Evolutionary conservation across 2,888 invertebrate genomes (phyloP).

Genomic region (Brenthis ino): DNA sequence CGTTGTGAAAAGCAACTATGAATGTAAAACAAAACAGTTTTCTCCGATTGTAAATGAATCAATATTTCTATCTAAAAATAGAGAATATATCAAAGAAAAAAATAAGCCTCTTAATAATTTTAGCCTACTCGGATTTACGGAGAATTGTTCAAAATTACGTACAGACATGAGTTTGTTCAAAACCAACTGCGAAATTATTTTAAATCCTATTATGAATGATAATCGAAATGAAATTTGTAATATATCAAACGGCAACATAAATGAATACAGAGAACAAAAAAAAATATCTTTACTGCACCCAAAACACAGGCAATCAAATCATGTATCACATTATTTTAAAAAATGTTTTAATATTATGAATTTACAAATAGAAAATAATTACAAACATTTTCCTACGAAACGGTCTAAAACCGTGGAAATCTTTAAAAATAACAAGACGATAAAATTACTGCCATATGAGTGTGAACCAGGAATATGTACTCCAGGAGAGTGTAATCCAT

Average conservation of each 20-base stretch:
- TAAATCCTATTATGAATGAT: not conserved
- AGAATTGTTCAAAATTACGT: conserved; percentile 4
- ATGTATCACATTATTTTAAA: conserved; percentile 36
- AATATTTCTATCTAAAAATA: not conserved
- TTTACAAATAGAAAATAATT: conserved; percentile 41
- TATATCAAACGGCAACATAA: not conserved
- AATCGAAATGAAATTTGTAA: not conserved
- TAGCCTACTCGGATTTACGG: not conserved
- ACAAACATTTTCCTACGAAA: not conserved
- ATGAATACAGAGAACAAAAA: conserved; percentile 6
- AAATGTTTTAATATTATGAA: conserved; percentile 51
- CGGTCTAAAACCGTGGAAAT: conserved; percentile 10
- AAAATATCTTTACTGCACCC: not conserved
- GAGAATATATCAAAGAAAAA: not conserved
- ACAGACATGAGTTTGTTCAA: not conserved
- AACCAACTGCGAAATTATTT: not conserved
- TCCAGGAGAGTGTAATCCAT: conserved; percentile 52
- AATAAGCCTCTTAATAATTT: conserved; percentile 2
- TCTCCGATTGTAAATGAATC: not conserved
- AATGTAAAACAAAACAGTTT: not conserved
- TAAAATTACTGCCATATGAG: conserved; percentile 44
- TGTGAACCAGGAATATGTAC: conserved; percentile 53
- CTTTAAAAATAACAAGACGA: conserved; percentile 5
- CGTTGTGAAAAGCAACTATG: conserved; percentile 2
- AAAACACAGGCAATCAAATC: conserved; percentile 21